Conservation (phyloP, 2,113 vertebrate genomes). For the Ginglymostoma cirratum region DNA sequence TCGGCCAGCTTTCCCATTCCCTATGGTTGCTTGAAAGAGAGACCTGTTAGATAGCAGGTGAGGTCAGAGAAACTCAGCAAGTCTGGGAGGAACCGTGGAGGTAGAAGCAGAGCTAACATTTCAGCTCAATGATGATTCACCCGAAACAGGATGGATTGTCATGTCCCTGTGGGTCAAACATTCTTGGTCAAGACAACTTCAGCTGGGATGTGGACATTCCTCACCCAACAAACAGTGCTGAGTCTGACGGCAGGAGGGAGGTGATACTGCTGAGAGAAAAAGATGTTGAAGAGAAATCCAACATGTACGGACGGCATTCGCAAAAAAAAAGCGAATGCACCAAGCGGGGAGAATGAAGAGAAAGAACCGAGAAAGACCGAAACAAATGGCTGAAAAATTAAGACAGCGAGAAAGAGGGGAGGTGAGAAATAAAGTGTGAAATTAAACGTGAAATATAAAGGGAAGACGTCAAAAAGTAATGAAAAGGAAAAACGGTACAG, state of each 20-base stretch:
- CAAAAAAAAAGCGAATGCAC: not conserved
- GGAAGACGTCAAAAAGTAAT: not conserved
- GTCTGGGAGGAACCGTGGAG: not conserved
- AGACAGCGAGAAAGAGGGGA: not conserved
- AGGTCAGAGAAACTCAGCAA: not conserved
- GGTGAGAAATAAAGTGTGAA: not conserved
- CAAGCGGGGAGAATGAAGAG: not conserved
- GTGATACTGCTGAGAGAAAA: not conserved
- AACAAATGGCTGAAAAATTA: not conserved
- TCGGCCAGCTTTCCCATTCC: not conserved
- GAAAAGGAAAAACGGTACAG: not conserved
- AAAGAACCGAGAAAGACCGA: not conserved
- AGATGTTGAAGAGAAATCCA: not conserved
- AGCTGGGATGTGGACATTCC: not conserved
- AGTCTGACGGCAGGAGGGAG: not conserved
- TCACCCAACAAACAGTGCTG: not conserved
- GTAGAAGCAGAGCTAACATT: not conserved
- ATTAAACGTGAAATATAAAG: not conserved
- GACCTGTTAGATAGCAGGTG: not conserved
- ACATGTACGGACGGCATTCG: not conserved
- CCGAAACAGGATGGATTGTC: not conserved
- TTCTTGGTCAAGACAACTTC: not conserved
- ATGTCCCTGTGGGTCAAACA: not conserved
- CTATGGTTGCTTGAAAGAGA: too few relatives aligned
- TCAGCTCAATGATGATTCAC: not conserved